A percentile compares a stretch with the other conserved stretches of the same genome.
phyloP scores from a whole-genome alignment of 2,888 invertebrate genomes.

The Ornithoptera alexandrae region DNA sequence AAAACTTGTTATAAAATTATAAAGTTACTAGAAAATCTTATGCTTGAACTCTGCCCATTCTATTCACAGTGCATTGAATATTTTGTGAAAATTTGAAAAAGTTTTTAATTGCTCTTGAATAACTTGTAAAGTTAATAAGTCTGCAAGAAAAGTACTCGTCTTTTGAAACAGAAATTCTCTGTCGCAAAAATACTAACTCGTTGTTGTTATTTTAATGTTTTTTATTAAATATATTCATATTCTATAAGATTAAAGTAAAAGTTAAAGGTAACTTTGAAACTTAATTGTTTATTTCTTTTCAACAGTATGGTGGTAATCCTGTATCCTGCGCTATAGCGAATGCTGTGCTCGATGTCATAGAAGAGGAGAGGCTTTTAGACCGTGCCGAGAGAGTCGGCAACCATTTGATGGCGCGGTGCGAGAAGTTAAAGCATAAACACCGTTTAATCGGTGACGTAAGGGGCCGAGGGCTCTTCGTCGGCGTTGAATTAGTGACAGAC shows the following conservation, averaged over 20 bases:
- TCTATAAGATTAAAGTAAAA: not conserved
- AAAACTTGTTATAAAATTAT: conserved; percentile 4
- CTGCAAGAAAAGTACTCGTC: conserved; percentile 8
- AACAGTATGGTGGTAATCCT: conserved; percentile 98
- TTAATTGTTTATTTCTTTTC: conserved; percentile 2
- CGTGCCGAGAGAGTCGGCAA: conserved; percentile 91
- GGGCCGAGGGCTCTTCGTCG: conserved; percentile 96
- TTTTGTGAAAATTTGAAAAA: conserved; percentile 10
- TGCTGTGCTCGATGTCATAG: conserved; percentile 96
- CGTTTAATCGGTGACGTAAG: conserved; percentile 92
- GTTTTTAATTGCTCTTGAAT: conserved; percentile 18
- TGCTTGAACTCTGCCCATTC: conserved; percentile 3
- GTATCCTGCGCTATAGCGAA: conserved; percentile 98
- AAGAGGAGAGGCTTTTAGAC: conserved; percentile 90
- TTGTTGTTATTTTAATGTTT: not conserved
- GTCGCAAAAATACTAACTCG: not conserved
- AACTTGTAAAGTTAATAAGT: conserved; percentile 14
- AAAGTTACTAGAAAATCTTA: conserved; percentile 10
- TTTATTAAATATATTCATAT: not conserved
- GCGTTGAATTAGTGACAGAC: conserved; percentile 93
- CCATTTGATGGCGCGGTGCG: conserved; percentile 84
- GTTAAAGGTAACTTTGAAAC: not conserved
- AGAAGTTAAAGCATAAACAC: conserved; percentile 86
- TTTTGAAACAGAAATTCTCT: conserved; percentile 8
- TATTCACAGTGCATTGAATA: conserved; percentile 2